Percentiles rank a stretch among this genome's conserved stretches.
Conservation (phyloP, 2,113 vertebrate species). For the Poecilia latipinna region DNA sequence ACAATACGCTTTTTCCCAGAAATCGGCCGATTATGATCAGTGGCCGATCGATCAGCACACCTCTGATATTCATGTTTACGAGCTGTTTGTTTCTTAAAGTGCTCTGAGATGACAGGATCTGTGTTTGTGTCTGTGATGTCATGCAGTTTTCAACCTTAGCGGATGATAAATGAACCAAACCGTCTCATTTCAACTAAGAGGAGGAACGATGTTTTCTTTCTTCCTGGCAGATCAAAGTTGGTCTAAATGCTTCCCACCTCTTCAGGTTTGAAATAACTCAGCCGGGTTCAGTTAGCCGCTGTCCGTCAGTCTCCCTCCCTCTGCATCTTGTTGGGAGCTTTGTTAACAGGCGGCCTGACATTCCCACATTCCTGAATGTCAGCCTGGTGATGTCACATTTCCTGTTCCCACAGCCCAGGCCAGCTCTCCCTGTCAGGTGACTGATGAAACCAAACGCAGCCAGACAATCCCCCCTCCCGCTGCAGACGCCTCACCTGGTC, state of each 20-base stretch:
- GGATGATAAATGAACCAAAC: background rate
- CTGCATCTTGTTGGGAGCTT: slow-evolving; percentile 34
- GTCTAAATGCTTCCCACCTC: slow-evolving; percentile 2
- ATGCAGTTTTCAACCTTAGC: background rate
- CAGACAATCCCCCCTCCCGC: background rate
- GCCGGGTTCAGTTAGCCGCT: slow-evolving; percentile 26
- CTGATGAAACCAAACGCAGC: slow-evolving; percentile 47
- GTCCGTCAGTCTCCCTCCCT: slow-evolving; percentile 33
- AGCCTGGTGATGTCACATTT: slow-evolving; percentile 78
- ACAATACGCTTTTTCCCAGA: no score
- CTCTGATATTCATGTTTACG: background rate
- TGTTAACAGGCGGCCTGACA: slow-evolving; percentile 64
- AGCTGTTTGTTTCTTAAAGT: background rate
- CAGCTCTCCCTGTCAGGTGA: slow-evolving; percentile 65
- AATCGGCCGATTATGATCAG: no score
- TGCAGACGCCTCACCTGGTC: slow-evolving; percentile 13
- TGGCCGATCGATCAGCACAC: no score
- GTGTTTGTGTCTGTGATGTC: no score
- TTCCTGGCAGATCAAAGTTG: background rate
- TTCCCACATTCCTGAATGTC: slow-evolving; percentile 78
- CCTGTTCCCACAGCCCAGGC: slow-evolving; percentile 71
- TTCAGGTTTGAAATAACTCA: slow-evolving; percentile 16
- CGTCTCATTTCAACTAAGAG: background rate
- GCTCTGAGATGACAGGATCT: background rate
- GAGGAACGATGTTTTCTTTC: background rate